These are phyloP conservation scores for Synanthedon vespiformis DNA, from an alignment of 2,888 invertebrate species.

Conservation along the genomic window DNA sequence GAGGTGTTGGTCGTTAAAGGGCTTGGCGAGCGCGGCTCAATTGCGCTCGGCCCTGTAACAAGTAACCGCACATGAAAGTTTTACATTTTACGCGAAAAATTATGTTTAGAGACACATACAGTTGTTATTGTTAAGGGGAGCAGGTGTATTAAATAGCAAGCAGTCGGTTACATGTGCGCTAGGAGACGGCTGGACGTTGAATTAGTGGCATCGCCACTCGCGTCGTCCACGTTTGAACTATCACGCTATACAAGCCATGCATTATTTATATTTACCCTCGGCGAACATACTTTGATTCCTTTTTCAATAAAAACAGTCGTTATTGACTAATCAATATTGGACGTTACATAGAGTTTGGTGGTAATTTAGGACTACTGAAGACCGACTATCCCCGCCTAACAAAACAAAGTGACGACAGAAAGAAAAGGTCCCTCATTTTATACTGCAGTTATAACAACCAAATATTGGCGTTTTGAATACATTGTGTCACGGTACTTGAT, in stretches of 20 bases:
- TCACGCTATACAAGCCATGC: slow-evolving; percentile 73
- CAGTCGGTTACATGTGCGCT: slow-evolving; percentile 31
- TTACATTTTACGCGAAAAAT: too few relatives aligned
- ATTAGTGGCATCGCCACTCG: slow-evolving; percentile 15
- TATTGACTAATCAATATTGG: slow-evolving; percentile 53
- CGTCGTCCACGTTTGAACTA: slow-evolving; percentile 58
- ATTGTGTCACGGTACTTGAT: slow-evolving; percentile 67
- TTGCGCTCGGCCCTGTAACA: slow-evolving; percentile 69
- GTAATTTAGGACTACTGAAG: slow-evolving; percentile 14
- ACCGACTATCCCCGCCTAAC: slow-evolving; percentile 34
- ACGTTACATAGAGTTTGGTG: slow-evolving; percentile 12
- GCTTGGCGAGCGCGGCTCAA: slow-evolving; percentile 70
- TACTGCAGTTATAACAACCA: slow-evolving; percentile 54
- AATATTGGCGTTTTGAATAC: slow-evolving; percentile 68
- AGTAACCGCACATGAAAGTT: slow-evolving; percentile 4
- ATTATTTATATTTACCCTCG: slow-evolving; percentile 70
- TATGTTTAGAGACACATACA: slow-evolving; percentile 19
- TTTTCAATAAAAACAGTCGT: slow-evolving; percentile 50
- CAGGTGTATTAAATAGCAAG: slow-evolving; percentile 1
- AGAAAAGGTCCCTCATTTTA: slow-evolving; percentile 56
- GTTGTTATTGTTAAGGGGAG: slow-evolving; percentile 7
- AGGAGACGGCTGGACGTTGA: slow-evolving; percentile 26
- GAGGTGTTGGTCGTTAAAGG: slow-evolving; percentile 71
- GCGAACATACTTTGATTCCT: slow-evolving; percentile 68
- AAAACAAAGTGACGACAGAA: slow-evolving; percentile 39